phyloP scores from a whole-genome alignment of 2,888 invertebrate species.

The Lathronympha strigana region DNA sequence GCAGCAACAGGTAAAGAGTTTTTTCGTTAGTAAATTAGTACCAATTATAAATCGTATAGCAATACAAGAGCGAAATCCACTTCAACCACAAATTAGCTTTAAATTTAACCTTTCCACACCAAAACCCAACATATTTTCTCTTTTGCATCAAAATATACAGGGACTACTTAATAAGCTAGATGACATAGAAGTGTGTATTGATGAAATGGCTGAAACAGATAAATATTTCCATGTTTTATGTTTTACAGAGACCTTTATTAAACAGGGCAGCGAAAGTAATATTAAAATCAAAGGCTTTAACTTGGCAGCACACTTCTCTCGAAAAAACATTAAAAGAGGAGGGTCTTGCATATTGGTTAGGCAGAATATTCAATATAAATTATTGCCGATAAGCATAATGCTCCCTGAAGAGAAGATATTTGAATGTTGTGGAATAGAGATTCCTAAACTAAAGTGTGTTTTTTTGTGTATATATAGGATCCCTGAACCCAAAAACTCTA shows the following conservation, averaged over 20 bases:
- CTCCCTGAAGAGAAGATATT: background rate
- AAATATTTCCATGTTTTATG: constrained; percentile 11
- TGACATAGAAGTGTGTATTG: constrained; percentile 11
- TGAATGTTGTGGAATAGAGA: too few relatives aligned
- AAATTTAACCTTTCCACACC: background rate
- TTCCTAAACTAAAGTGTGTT: background rate
- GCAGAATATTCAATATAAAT: constrained; percentile 1
- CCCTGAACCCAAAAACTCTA: background rate
- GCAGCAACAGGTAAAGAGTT: too few relatives aligned
- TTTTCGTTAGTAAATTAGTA: too few relatives aligned
- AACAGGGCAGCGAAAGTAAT: constrained; percentile 14
- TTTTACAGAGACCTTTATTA: constrained; percentile 13
- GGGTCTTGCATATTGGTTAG: constrained; percentile 17
- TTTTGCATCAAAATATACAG: constrained; percentile 17
- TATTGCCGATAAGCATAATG: background rate
- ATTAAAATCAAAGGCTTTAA: constrained; percentile 1
- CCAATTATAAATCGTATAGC: too few relatives aligned
- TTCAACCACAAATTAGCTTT: too few relatives aligned
- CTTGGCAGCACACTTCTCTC: constrained; percentile 2
- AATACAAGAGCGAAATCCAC: too few relatives aligned
- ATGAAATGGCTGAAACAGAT: background rate
- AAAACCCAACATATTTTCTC: background rate
- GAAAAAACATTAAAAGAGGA: constrained; percentile 12
- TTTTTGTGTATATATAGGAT: background rate
- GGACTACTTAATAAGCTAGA: constrained; percentile 7